These are phyloP conservation scores for Hirudo medicinalis DNA, from an alignment of 1,140 invertebrate genomes.

Conservation along the genomic window DNA sequence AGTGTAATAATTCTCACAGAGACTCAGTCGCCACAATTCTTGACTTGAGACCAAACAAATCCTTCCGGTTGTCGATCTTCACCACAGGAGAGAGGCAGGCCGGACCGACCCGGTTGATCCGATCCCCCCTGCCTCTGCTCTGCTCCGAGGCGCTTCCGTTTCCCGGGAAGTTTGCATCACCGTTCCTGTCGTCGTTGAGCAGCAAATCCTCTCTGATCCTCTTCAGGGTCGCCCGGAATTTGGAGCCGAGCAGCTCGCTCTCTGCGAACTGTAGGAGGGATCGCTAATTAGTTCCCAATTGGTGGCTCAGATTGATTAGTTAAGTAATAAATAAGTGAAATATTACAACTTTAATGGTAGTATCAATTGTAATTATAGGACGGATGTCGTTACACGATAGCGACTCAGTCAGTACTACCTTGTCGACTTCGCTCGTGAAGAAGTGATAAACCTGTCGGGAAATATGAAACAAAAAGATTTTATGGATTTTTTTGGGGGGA, in stretches of 20 bases:
- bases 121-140: not conserved
- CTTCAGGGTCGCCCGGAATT: slow-evolving; percentile 47
- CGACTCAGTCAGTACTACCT: slow-evolving; percentile 14
- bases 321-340: too few relatives aligned
- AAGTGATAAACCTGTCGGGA: slow-evolving; percentile 57
- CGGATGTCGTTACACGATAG: too few relatives aligned
- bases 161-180: not conserved
- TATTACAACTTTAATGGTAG: too few relatives aligned
- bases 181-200: slow-evolving; percentile 26
- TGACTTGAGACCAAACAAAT: slow-evolving; percentile 65
- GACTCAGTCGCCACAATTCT: slow-evolving; percentile 82
- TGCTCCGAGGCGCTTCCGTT: not conserved
- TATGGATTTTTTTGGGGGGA: too few relatives aligned
- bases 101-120: slow-evolving; percentile 44
- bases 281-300: too few relatives aligned
- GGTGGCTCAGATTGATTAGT: too few relatives aligned
- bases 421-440: slow-evolving; percentile 59
- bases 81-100: slow-evolving; percentile 57
- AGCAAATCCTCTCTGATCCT: slow-evolving; percentile 60
- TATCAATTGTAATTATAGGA: too few relatives aligned
- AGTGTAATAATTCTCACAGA: slow-evolving; percentile 43
- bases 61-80: slow-evolving; percentile 56
- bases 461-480: slow-evolving; percentile 11
- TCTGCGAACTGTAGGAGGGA: too few relatives aligned
- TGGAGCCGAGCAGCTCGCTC: too few relatives aligned